phyloP scores from a whole-genome alignment of 2,113 vertebrate species.

The Pteronura brasiliensis region DNA sequence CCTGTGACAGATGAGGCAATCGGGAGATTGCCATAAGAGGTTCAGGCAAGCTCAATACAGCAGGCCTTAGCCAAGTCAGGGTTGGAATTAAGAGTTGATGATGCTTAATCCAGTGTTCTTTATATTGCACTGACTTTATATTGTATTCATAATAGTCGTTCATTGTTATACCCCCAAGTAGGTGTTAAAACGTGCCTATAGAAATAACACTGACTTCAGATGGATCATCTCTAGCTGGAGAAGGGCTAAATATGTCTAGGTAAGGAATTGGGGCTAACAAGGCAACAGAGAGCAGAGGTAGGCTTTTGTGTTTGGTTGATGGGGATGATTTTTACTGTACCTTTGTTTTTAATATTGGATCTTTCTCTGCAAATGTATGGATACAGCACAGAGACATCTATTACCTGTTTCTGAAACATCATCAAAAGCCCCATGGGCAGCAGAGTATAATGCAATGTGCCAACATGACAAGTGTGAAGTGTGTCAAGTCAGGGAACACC shows the following conservation, averaged over 20 bases:
- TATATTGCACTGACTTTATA: not conserved
- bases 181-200: not conserved
- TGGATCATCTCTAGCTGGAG: not conserved
- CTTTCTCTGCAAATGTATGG: constrained; percentile 62
- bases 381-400: constrained; percentile 61
- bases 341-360: constrained; percentile 65
- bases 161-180: not conserved
- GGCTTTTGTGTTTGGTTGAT: constrained; percentile 2
- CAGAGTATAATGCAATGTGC: constrained; percentile 72
- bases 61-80: not conserved
- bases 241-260: not conserved
- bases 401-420: constrained; percentile 71
- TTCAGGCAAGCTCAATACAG: not conserved
- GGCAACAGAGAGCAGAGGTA: not conserved
- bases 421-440: constrained; percentile 69
- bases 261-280: not conserved
- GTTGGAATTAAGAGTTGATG: not conserved
- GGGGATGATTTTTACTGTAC: not conserved
- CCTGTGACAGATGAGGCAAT: not conserved
- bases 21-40: not conserved
- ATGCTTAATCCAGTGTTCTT: not conserved
- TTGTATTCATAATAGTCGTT: not conserved
- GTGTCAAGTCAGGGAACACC: constrained; percentile 64
- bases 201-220: not conserved
- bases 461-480: constrained; percentile 77